phyloP scores from a whole-genome alignment of 2,113 vertebrate genomes.

The Serilophus lunatus region DNA sequence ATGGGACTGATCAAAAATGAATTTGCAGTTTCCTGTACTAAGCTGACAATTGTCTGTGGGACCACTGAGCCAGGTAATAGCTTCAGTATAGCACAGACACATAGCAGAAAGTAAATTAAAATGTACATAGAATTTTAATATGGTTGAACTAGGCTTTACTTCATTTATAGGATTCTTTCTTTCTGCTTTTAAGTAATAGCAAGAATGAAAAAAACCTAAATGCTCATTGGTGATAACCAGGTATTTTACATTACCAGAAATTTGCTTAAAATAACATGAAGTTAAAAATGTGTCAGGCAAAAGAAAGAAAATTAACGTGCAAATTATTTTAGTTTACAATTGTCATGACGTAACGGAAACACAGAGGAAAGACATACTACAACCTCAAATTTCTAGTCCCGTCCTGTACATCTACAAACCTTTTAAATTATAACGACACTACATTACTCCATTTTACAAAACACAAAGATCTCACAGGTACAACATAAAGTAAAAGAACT shows the following conservation, averaged over 20 bases:
- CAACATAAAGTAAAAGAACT: background rate
- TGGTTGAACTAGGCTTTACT: conserved; percentile 42
- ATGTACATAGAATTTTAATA: conserved; percentile 67
- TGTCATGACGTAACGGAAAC: background rate
- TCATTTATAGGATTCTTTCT: background rate
- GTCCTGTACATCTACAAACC: background rate
- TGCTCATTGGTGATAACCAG: background rate
- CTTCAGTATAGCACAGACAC: conserved; percentile 59
- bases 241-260: background rate
- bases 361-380: background rate
- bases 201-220: background rate
- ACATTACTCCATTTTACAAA: background rate
- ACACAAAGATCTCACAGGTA: background rate
- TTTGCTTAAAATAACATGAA: background rate
- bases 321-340: background rate
- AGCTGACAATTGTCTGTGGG: conserved; percentile 54
- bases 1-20: conserved; percentile 52
- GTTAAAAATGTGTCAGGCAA: background rate
- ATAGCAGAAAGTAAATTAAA: conserved; percentile 69
- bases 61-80: conserved; percentile 72
- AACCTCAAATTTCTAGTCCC: background rate
- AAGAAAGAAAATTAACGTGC: background rate
- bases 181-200: background rate
- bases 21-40: conserved; percentile 47
- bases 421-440: background rate